Evolutionary conservation across 2,888 invertebrate species (phyloP).

Genomic region (Amiota minor): DNA sequence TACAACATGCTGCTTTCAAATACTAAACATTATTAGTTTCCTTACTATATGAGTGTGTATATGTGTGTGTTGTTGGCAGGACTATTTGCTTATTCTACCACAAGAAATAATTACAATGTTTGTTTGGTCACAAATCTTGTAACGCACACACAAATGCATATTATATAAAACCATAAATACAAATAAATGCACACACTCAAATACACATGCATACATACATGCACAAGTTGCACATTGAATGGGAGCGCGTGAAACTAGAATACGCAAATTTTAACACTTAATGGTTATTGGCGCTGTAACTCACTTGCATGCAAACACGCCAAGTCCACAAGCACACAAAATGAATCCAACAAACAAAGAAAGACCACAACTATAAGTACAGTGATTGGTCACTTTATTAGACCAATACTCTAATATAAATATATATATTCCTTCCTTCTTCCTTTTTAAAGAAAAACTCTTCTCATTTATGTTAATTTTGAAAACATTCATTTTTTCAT

Average conservation of each 20-base stretch:
- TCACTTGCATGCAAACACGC: constrained; percentile 18
- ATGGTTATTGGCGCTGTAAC: constrained; percentile 60
- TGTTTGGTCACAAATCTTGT: constrained; percentile 52
- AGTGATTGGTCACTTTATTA: not conserved
- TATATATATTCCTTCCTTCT: too few species aligned
- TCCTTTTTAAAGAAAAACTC: too few species aligned
- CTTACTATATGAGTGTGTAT: too few species aligned
- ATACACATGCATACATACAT: not conserved
- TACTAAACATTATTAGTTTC: too few species aligned
- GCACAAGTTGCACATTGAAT: not conserved
- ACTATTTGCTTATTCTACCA: constrained; percentile 39
- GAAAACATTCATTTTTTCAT: too few species aligned
- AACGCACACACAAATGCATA: constrained; percentile 37
- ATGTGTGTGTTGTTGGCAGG: constrained; percentile 32
- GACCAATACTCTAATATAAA: not conserved
- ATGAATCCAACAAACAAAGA: too few species aligned
- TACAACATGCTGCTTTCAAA: too few species aligned
- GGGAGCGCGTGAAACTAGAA: constrained; percentile 37
- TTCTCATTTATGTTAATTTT: too few species aligned
- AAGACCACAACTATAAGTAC: not conserved
- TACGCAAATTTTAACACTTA: constrained; percentile 59
- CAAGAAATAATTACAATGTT: constrained; percentile 60
- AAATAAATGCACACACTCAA: constrained; percentile 45
- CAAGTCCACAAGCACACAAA: not conserved
- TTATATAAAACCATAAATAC: constrained; percentile 33